Conservation (phyloP, 2,797 vertebrate species). For the Peromyscus aztecus region DNA sequence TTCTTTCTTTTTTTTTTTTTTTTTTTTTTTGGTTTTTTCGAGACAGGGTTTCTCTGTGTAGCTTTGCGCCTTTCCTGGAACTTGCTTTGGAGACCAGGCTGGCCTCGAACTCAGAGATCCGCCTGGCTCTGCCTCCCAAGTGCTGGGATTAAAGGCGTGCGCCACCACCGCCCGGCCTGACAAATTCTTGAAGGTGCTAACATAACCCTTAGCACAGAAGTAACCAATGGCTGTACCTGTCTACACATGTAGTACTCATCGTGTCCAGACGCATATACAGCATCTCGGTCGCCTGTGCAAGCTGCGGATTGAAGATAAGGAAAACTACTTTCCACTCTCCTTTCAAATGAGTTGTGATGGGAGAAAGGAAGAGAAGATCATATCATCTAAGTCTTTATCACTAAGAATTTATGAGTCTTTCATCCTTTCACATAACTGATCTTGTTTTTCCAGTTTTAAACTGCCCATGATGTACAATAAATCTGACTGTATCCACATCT, state of each 20-base stretch:
- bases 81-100: too few relatives aligned
- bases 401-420: neutral
- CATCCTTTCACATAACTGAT: neutral
- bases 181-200: neutral
- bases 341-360: constrained; percentile 22
- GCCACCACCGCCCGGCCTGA: too few relatives aligned
- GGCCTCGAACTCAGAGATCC: too few relatives aligned
- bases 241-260: constrained; percentile 97
- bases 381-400: constrained; percentile 17
- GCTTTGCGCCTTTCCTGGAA: too few relatives aligned
- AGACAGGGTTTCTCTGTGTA: too few relatives aligned
- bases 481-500: neutral
- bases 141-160: too few relatives aligned
- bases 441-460: neutral
- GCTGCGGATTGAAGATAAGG: constrained; percentile 91
- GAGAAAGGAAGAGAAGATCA: neutral
- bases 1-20: too few relatives aligned
- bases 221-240: constrained; percentile 89
- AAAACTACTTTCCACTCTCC: constrained; percentile 51
- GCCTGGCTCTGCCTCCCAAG: too few relatives aligned
- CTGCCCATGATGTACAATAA: neutral
- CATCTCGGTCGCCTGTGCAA: constrained; percentile 99
- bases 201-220: neutral
- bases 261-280: constrained; percentile 98
- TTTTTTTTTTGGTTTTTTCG: too few relatives aligned